These are phyloP conservation scores for Bujurquina vittata DNA, from an alignment of 2,113 vertebrate species.

Conservation along the genomic window DNA sequence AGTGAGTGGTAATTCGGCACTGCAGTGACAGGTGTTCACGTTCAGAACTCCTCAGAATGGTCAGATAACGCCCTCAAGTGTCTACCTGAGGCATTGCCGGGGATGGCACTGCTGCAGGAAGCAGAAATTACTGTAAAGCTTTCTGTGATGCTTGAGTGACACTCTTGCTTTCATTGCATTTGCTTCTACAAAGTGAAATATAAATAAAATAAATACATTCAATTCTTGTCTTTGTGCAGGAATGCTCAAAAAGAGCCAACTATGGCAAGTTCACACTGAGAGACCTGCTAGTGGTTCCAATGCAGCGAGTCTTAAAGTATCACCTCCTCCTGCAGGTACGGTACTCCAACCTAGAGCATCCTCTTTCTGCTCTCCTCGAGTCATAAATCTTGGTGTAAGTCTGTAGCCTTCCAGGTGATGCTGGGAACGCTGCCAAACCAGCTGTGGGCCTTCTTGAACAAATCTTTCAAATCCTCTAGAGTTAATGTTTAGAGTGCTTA, in stretches of 20 bases:
- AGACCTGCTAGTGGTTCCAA: conserved; percentile 96
- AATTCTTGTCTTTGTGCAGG: conserved; percentile 70
- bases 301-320: conserved; percentile 98
- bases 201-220: not conserved
- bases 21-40: not conserved
- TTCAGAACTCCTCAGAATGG: not conserved
- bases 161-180: not conserved
- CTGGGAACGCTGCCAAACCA: not conserved
- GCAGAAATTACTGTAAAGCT: not conserved
- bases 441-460: not conserved
- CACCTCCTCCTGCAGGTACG: conserved; percentile 94
- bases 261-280: conserved; percentile 95
- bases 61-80: conserved; percentile 65
- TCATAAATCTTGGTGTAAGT: not conserved
- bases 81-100: conserved; percentile 28
- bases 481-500: not conserved
- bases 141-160: not conserved
- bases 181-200: not conserved
- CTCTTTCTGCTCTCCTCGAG: not conserved
- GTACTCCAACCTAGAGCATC: fast-evolving
- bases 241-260: conserved; percentile 97
- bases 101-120: not conserved
- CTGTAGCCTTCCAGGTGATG: not conserved
- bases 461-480: not conserved
- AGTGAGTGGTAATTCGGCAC: not conserved